Evolutionary conservation across 1,140 invertebrate species (phyloP), one percentile per base, ranked within the genome.

Genomic region (Tribolium castaneum): DNA sequence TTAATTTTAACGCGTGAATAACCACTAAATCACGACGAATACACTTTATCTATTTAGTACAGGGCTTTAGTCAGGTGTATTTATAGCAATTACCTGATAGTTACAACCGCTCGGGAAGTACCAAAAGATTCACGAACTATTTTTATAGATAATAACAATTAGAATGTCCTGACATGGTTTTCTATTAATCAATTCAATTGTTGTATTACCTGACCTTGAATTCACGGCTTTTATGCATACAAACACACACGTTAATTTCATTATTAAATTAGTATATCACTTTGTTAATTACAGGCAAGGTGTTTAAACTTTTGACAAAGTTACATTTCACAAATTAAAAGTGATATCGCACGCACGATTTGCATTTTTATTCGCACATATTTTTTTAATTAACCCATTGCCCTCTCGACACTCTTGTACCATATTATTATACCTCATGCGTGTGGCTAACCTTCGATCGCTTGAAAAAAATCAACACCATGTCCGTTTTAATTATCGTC

Each of bases 1-100:
- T 72, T 72, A 72, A 72, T 72, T 72, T 72, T 72, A 72, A 72
- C 70, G 50, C 39, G 50, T 72, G 70, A 72, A 52, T 72, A 72
- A 72, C 56, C 56, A 22, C 19, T 62, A 30, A 30, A 62, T 62
- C 22, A 62, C 56, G 56, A 62, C n/a, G 56, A 62, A 16, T 22
- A 22, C 22, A 62, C 19, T 62, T 56, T 12, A 62, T 62, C 56
- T 62, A 30, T 30, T 62, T 54, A 62, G 22, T 62, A n/a, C 56
- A 62, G 22, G 13, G 13, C 56, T 25, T 62, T 22, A 13, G 9
- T n/a, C 30, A 54, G 9, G 56, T 62, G 19, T 62, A 62, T 62
- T 62, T 25, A 62, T 62, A 62, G 56, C 56, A n/a, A 25, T 62
- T 62, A 30, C 56, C 9, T 22, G 22, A 19, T 62, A 62, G 22